phyloP scores from a whole-genome alignment of 2,113 vertebrate species.

The Oxyura jamaicensis region DNA sequence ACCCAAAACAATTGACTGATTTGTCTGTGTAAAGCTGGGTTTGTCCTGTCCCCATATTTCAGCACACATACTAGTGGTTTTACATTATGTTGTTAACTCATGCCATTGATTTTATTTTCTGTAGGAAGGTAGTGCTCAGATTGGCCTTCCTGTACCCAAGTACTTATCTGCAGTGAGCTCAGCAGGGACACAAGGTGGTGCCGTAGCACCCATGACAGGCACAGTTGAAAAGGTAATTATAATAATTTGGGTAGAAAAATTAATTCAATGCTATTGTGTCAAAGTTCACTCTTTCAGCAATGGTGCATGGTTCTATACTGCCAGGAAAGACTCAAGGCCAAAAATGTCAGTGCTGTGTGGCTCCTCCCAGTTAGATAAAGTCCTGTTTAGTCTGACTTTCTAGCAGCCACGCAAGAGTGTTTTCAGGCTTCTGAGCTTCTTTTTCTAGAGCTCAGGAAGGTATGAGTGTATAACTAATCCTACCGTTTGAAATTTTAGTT shows the following conservation, averaged over 20 bases:
- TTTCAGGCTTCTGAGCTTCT: background rate
- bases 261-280: background rate
- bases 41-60: background rate
- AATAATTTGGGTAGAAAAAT: background rate
- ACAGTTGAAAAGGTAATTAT: conserved; percentile 93
- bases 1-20: background rate
- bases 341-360: background rate
- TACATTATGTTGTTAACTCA: background rate
- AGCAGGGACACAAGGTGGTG: conserved; percentile 77
- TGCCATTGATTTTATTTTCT: background rate
- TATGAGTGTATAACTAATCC: background rate
- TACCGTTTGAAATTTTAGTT: background rate
- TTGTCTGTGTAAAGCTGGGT: background rate
- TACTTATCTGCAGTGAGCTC: conserved; percentile 83
- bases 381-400: background rate
- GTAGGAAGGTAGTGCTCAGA: conserved; percentile 85
- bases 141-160: conserved; percentile 87
- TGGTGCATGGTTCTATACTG: background rate
- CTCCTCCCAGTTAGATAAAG: background rate
- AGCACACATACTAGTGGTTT: background rate
- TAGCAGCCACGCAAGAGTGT: background rate
- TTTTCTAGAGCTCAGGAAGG: background rate
- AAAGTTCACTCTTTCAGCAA: background rate
- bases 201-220: conserved; percentile 94
- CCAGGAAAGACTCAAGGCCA: background rate